Base-by-base conservation (phyloP, 2,888 invertebrate genomes). In the Temnothorax rugatulus region DNA sequence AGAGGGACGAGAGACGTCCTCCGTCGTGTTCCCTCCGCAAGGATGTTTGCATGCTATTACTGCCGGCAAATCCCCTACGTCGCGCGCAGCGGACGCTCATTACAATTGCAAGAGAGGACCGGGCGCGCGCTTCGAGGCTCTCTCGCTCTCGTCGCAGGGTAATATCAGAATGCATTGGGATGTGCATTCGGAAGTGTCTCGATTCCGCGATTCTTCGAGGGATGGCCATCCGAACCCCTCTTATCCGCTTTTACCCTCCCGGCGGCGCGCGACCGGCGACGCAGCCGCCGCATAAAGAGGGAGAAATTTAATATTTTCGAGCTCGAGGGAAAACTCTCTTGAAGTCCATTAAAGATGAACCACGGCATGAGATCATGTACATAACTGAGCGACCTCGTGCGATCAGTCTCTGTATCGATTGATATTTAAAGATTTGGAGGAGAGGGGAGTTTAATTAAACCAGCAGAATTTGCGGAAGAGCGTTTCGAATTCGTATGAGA, bases 31-130 rank as follows among this genome's bases (percentile, higher is more conserved):
- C 83, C 82, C 74, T 71, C 69, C 79, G 76, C 41, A 69, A 69
- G 85, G 83, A 84, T 86, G 84, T 89, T 84, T 84, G 83, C 89
- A 88, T 90, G 75, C 74, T 82, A 87, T 87, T 88, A 86, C 41
- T 63, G 69, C 61, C 38, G 77, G 85, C 71, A 79, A 79, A 82
- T 34, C 64, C 57, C 34, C 81, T 44, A 38, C 63, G 50, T 83
- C 83, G 77, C 68, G 77, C 68, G 21, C 83, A 77, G 76, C 83
- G 77, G 79, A 83, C 83, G 66, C 77, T 83, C 83, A 77, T 77
- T 69, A 77, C 83, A 82, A 82, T 83, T 79, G 83, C 83, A 68
- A 77, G 68, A 59, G 83, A 59, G 76, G 44, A 13, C n/a, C 44
- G 44, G 29, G 47, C 47, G 47, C n/a, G 44, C 69, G 34, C 34